Percentiles rank a stretch among this genome's conserved stretches.
phyloP scores from a whole-genome alignment of 2,113 vertebrate genomes.

The Mugil cephalus region DNA sequence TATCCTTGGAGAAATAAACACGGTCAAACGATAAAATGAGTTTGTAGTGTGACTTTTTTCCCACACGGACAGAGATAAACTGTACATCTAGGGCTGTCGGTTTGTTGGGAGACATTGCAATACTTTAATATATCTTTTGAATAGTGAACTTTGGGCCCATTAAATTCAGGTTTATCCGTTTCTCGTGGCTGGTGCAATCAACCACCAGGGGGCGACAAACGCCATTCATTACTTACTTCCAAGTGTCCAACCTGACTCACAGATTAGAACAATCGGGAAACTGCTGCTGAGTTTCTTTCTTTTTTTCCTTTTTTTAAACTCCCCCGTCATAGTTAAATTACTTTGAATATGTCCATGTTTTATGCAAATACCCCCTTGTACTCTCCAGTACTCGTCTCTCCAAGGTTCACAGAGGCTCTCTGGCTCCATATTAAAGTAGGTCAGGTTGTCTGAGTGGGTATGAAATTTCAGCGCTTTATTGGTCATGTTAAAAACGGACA shows the following conservation, averaged over 20 bases:
- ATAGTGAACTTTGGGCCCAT: too few relatives aligned
- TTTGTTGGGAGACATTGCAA: too few relatives aligned
- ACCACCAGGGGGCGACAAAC: constrained; percentile 67
- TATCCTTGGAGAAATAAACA: constrained; percentile 67
- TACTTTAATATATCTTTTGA: too few relatives aligned
- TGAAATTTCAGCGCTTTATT: constrained; percentile 36
- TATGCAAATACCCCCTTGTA: background rate
- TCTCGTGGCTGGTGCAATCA: background rate
- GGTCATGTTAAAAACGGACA: constrained; percentile 42
- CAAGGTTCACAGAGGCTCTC: background rate
- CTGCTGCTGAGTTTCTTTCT: background rate
- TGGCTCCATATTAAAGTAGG: constrained; percentile 24
- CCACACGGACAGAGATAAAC: background rate
- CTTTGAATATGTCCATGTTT: background rate
- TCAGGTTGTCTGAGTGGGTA: constrained; percentile 25
- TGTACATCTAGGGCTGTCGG: too few relatives aligned
- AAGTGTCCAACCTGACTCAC: background rate
- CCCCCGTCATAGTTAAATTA: background rate
- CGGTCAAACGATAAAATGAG: constrained; percentile 22
- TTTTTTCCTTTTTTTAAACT: too few relatives aligned
- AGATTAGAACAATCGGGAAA: background rate
- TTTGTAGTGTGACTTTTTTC: constrained; percentile 24
- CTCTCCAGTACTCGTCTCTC: background rate
- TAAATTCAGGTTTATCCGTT: too few relatives aligned
- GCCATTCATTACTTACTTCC: background rate